phyloP scores from a whole-genome alignment of 2,888 invertebrate species.

The Chorisops tibialis region DNA sequence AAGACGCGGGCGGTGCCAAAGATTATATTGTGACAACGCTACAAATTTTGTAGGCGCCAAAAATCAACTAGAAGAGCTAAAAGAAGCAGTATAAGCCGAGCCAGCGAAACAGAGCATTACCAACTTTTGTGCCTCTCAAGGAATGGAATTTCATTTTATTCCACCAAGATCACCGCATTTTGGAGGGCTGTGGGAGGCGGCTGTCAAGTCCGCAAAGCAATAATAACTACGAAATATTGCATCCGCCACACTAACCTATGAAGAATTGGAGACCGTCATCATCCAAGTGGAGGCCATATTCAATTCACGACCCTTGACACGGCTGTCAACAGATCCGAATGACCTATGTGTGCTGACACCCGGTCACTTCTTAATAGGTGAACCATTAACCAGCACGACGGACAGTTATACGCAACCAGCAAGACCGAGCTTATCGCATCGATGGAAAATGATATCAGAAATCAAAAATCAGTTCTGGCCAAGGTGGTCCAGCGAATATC shows the following conservation, averaged over 20 bases:
- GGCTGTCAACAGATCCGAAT: background rate
- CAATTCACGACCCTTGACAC: background rate
- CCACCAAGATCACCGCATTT: background rate
- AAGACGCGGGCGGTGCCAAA: background rate
- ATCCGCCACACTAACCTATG: background rate
- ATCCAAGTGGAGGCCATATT: background rate
- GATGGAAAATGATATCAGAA: too few relatives aligned
- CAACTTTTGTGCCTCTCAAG: background rate
- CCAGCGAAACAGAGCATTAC: background rate
- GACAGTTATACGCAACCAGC: background rate
- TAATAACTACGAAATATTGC: background rate
- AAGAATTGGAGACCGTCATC: background rate
- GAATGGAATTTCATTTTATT: background rate
- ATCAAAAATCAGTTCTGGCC: background rate
- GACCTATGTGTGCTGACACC: background rate
- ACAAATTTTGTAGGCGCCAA: too few relatives aligned
- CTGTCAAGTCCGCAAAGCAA: background rate
- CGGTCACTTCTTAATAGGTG: background rate
- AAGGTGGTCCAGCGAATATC: background rate
- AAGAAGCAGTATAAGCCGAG: background rate
- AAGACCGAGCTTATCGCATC: background rate
- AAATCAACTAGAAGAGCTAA: too few relatives aligned
- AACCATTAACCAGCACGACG: background rate
- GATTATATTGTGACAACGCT: slow-evolving; percentile 21
- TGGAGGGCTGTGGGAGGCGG: slow-evolving; percentile 8